Base-by-base conservation (phyloP, 2,797 vertebrate genomes). In the Acanthiza pusilla region DNA sequence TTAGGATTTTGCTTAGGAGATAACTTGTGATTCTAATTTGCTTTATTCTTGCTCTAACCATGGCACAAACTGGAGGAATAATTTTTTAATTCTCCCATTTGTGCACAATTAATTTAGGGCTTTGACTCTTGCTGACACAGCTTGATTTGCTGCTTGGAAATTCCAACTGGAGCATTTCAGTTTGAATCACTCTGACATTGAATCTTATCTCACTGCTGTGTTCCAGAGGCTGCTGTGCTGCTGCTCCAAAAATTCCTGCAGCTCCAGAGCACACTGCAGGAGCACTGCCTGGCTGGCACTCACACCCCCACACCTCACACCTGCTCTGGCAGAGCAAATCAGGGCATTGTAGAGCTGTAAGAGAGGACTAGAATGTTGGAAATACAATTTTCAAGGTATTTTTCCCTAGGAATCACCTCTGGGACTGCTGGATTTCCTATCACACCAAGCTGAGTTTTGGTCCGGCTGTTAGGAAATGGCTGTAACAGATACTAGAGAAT, bases 111-210 rank as follows among this genome's bases (percentile, higher is more conserved):
- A 36, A 63, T 71, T 43, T 20, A 16, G 29, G 57, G 51, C 20
- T 38, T n/a, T 20, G 60, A 62, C 73, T 82, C 68, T 58, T 10
- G n/a, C 76, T 45, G 58, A 43, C 8, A 18, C 5, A 0, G 38
- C 77, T 70, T 71, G 71, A 50, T 88, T 85, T 85, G 48, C 68
- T 75, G 51, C 79, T 61, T 16, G 72, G 88, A 73, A 91, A 34
- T 43, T 55, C 63, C 30, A 11, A 43, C 36, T 32, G 13, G 9
- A 79, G 63, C 27, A 15, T 36, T 85, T 76, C 29, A 13, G 63
- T 61, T 66, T 4, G 60, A 45, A 25, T 85, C 54, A 19, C 21
- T 48, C 22, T 36, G 77, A 22, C 26, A 20, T 19, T 53, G 67
- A 84, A 71, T 65, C 81, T 88, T 40, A 13, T 13, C 74, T 34